Percentiles rank a stretch among this genome's conserved stretches.
Evolutionary conservation across 2,888 invertebrate species (phyloP).

Genomic region (Oxyteleia sp.): DNA sequence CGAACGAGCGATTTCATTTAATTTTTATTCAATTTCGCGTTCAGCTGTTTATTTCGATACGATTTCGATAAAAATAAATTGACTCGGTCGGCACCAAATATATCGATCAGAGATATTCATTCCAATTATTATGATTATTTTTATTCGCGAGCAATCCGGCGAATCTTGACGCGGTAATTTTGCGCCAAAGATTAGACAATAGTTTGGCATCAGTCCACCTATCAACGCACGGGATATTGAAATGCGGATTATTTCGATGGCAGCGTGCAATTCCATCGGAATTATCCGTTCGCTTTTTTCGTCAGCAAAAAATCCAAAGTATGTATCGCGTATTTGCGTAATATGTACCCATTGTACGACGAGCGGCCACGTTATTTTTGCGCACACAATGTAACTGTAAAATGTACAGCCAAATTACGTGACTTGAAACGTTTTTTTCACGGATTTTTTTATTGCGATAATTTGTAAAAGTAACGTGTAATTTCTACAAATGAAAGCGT

Average conservation of each 20-base stretch:
- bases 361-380: conserved; percentile 18
- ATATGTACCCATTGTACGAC: conserved; percentile 26
- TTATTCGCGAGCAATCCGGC: neutral
- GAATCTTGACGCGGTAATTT: conserved; percentile 4
- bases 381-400: conserved; percentile 15
- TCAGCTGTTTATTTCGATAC: too few species aligned
- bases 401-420: conserved; percentile 25
- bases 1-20: too few species aligned
- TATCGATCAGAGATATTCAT: neutral
- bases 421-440: conserved; percentile 10
- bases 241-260: conserved; percentile 60
- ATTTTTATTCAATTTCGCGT: too few species aligned
- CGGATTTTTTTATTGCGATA: neutral
- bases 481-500: too few species aligned
- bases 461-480: neutral
- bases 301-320: conserved; percentile 54
- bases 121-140: conserved; percentile 2
- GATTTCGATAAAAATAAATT: too few species aligned
- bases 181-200: neutral
- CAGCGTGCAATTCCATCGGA: conserved; percentile 60
- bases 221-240: conserved; percentile 60
- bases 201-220: conserved; percentile 49
- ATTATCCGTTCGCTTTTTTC: conserved; percentile 52
- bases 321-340: conserved; percentile 54
- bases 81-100: too few species aligned